These are phyloP conservation scores for Cylindroiulus punctatus DNA, from an alignment of 2,888 invertebrate genomes.

Conservation along the genomic window DNA sequence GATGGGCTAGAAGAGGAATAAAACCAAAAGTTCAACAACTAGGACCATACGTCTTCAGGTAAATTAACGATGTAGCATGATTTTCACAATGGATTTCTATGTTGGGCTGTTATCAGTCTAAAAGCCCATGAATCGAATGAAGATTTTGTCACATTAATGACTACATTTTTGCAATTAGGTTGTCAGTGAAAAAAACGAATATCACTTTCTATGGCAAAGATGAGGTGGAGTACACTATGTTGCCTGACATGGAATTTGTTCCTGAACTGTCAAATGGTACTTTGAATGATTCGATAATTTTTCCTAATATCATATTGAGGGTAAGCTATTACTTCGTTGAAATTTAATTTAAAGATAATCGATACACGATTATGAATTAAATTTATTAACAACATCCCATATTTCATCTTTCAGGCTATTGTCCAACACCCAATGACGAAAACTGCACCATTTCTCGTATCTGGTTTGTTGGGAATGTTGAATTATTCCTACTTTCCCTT, in stretches of 20 bases:
- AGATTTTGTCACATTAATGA: too few relatives aligned
- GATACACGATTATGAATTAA: background rate
- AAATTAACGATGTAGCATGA: background rate
- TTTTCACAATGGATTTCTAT: too few relatives aligned
- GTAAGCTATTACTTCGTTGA: background rate
- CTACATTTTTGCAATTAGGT: background rate
- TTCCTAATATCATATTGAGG: slow-evolving; percentile 13
- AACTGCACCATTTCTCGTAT: background rate
- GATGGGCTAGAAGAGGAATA: background rate
- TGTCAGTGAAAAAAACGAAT: background rate
- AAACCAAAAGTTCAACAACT: slow-evolving; percentile 47
- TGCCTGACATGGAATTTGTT: background rate
- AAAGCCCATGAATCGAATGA: too few relatives aligned
- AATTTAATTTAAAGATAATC: background rate
- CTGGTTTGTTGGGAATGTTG: background rate
- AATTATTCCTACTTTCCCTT: background rate
- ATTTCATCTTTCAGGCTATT: background rate
- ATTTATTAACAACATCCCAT: background rate
- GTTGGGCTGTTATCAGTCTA: too few relatives aligned
- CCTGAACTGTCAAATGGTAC: background rate
- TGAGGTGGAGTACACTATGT: background rate
- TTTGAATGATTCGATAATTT: background rate
- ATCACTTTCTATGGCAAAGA: background rate
- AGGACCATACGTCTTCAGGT: slow-evolving; percentile 45
- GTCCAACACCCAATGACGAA: background rate